Evolutionary conservation across 2,797 vertebrate species (phyloP).

Genomic region (Antrozous pallidus): DNA sequence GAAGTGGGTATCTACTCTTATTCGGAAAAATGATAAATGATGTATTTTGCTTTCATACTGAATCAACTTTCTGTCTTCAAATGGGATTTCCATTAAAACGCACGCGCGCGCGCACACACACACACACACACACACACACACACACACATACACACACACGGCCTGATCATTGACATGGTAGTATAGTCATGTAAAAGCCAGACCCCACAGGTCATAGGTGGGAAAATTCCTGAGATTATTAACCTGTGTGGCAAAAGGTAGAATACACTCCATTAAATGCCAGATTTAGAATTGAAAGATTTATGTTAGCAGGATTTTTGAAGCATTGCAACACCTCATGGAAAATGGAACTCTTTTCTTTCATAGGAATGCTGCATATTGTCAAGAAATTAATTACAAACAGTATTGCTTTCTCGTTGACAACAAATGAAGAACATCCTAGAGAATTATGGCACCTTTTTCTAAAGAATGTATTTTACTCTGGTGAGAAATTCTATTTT

Average conservation of each 20-base stretch:
- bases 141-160: too few species aligned
- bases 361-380: neutral
- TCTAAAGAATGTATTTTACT: neutral
- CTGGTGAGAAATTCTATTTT: conserved; percentile 21
- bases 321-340: neutral
- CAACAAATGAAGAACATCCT: neutral
- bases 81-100: neutral
- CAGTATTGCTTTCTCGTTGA: neutral
- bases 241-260: neutral
- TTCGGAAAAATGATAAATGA: neutral
- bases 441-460: conserved; percentile 8
- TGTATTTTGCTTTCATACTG: neutral
- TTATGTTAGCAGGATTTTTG: neutral
- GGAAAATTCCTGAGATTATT: neutral
- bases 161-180: neutral
- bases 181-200: neutral
- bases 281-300: neutral
- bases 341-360: neutral
- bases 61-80: neutral
- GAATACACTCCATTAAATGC: neutral
- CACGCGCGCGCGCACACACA: too few species aligned
- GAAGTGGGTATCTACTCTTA: conserved; percentile 15
- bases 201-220: neutral
- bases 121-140: too few species aligned
- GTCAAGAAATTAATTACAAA: conserved; percentile 21